A percentile compares a stretch with the other conserved stretches of the same genome.
phyloP scores from a whole-genome alignment of 2,797 vertebrate genomes.

The Acipenser transmontanus region DNA sequence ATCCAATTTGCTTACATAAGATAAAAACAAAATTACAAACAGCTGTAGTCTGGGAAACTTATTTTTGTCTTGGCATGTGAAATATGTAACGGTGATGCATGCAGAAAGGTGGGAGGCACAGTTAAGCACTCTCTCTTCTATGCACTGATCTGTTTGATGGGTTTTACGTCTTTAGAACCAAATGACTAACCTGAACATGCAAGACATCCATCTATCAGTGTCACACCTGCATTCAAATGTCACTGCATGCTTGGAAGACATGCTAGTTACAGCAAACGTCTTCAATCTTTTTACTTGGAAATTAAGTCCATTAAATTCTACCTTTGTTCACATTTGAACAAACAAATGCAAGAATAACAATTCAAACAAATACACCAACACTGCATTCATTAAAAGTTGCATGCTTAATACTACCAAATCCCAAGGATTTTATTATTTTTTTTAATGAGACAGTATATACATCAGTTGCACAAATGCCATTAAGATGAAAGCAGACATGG shows the following conservation, averaged over 20 bases:
- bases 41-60: constrained; percentile 16
- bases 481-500: no score
- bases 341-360: no score
- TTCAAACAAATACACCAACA: no score
- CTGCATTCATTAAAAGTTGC: no score
- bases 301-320: constrained; percentile 7
- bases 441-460: no score
- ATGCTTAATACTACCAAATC: no score
- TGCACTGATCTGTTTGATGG: constrained; percentile 2
- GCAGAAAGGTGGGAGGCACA: constrained; percentile 11
- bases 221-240: no score
- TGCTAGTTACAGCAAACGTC: background rate
- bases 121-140: constrained; percentile 16
- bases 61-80: constrained; percentile 15
- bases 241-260: background rate
- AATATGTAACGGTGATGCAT: background rate
- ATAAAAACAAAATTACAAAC: constrained; percentile 17
- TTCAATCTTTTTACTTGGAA: background rate
- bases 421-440: no score
- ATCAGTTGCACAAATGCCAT: no score
- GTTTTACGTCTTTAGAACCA: background rate
- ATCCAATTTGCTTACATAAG: constrained; percentile 27
- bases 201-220: background rate
- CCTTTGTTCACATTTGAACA: background rate
- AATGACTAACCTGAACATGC: constrained; percentile 6